Evolutionary conservation across 1,140 invertebrate species (phyloP).

Genomic region (Pogonomyrmex californicus): DNA sequence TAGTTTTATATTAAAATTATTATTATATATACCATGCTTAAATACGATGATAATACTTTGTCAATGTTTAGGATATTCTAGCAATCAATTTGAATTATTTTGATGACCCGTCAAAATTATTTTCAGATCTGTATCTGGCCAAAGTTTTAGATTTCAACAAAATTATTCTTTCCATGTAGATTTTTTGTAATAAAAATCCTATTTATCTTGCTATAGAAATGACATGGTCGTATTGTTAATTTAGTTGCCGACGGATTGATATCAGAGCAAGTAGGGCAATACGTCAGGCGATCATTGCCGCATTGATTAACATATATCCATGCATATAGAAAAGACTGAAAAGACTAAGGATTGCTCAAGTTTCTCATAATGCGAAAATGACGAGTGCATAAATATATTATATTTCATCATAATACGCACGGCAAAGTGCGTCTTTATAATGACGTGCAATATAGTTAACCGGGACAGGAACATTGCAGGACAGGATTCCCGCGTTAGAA

Average conservation of each 20-base stretch:
- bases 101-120: too few relatives aligned
- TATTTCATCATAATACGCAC: slow-evolving; percentile 17
- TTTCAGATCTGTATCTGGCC: too few relatives aligned
- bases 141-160: too few relatives aligned
- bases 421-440: slow-evolving; percentile 9
- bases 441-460: slow-evolving; percentile 36
- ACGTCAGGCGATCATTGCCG: neutral
- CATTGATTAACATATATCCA: neutral
- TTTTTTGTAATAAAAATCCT: neutral
- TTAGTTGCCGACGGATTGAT: neutral
- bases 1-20: too few relatives aligned
- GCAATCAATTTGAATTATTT: too few relatives aligned
- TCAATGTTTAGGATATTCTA: too few relatives aligned
- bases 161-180: too few relatives aligned
- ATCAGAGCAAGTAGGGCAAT: neutral
- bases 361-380: neutral
- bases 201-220: neutral
- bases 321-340: neutral
- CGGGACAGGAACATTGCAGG: slow-evolving; percentile 13
- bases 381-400: slow-evolving; percentile 21
- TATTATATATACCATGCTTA: too few relatives aligned
- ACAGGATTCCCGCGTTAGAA: slow-evolving; percentile 25
- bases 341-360: neutral
- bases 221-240: neutral
- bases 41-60: too few relatives aligned